Evolutionary conservation across 2,797 vertebrate species (phyloP), one percentile per base, ranked within the genome.

Genomic region (Phoeniculus purpureus): DNA sequence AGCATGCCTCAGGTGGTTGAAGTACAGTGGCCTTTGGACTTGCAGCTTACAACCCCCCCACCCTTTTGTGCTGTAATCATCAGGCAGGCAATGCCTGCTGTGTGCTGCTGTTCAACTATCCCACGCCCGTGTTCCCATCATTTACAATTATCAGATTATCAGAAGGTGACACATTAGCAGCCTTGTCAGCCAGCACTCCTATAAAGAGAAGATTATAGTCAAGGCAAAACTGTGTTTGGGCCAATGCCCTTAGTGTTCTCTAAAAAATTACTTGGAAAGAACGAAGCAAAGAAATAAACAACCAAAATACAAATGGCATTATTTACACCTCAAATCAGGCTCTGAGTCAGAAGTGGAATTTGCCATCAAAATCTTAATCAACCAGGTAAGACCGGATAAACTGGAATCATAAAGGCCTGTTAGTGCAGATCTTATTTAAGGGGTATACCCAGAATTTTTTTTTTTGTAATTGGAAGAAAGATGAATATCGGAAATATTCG

Each of bases 71-170:
- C 87, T 88, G 54, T 67, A 85, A 31, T 80, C 76, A 43, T 61
- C 59, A 73, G 85, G 66, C 87, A 50, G 54, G 89, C 72, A 59
- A 52, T 52, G 80, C 74, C 58, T 83, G 77, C 48, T 40, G 80
- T 9, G 55, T 23, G 78, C 77, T 93, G 88, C 59, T 86, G 70
- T 58, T 88, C 55, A 34, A 52, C 74, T 78, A 86, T 47, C 93
- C 94, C 94, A 90, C 76, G 51, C 96, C 95, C 61, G 27, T 90
- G 84, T 94, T 93, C 54, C 21, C 94, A 95, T 96, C 94, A 91
- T 90, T 96, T 97, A 92, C 89, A 97, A 97, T 97, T 96, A 97
- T 87, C 90, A 82, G 92, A 87, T 94, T 95, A 96, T 96, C 94
- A 96, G 92, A 92, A 97, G 92, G 94, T 92, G 92, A 95, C 93